Conservation (phyloP, 92 coral and sea anemone species). For the Paramuricea clavata region DNA sequence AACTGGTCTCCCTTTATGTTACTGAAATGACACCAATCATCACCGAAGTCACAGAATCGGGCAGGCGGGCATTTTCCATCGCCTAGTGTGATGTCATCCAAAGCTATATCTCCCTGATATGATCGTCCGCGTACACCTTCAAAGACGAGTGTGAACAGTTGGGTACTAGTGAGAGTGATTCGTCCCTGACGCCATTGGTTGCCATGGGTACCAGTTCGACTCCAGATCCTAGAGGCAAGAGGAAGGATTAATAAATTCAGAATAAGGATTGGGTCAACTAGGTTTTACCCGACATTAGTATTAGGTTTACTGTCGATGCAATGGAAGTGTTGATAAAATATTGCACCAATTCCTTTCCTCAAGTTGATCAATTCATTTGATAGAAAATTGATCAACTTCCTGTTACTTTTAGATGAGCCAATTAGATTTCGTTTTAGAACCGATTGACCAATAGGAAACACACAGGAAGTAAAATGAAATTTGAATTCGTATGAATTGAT, state of each 20-base stretch:
- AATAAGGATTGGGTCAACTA: no score
- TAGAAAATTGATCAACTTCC: no score
- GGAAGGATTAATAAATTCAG: neutral
- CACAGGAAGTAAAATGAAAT: no score
- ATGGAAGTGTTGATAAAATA: no score
- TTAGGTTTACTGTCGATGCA: no score
- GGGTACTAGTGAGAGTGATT: conserved; percentile 83
- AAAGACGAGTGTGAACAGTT: conserved; percentile 77
- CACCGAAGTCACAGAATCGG: conserved; percentile 86
- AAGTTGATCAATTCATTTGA: no score
- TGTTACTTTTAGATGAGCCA: no score
- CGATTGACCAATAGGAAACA: no score
- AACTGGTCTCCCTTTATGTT: conserved; percentile 86
- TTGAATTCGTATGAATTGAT: no score
- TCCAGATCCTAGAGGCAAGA: conserved; percentile 74
- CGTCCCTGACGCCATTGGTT: conserved; percentile 94
- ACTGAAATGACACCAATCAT: conserved; percentile 79
- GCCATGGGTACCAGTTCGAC: conserved; percentile 93
- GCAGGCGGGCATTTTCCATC: conserved; percentile 92
- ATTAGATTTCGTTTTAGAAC: no score
- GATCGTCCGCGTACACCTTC: conserved; percentile 87
- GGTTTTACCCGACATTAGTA: no score
- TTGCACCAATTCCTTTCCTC: no score
- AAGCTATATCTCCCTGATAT: conserved; percentile 90
- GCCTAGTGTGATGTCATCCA: conserved; percentile 84